Evolutionary conservation across 1,140 invertebrate genomes (phyloP).

Genomic region (Nebria ingens): DNA sequence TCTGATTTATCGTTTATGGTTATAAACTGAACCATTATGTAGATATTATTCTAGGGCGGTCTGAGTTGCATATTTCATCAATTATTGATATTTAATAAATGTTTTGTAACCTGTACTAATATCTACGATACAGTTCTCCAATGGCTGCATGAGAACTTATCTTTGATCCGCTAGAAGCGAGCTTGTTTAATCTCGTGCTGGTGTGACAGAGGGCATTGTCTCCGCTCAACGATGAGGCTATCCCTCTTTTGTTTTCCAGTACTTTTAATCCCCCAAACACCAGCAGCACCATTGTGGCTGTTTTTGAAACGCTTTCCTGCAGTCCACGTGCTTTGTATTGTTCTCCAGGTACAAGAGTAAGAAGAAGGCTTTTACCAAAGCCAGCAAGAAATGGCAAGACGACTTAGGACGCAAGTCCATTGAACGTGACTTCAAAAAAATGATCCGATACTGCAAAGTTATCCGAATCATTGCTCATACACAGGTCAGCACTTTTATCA

Average conservation of each 20-base stretch:
- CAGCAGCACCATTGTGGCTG: conserved; percentile 12
- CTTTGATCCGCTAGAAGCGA: conserved; percentile 26
- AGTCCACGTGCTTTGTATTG: conserved; percentile 21
- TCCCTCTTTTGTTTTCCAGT: conserved; percentile 31
- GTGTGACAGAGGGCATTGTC: conserved; percentile 34
- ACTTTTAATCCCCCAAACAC: conserved; percentile 9
- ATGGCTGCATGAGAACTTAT: conserved; percentile 50
- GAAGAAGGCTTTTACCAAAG: conserved; percentile 99
- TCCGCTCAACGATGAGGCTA: conserved; percentile 55
- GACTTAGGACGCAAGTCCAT: conserved; percentile 92
- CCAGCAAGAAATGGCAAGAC: conserved; percentile 98
- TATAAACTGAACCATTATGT: conserved; percentile 34
- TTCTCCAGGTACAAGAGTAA: conserved; percentile 97
- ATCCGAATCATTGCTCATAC: conserved; percentile 96
- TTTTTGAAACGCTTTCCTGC: conserved; percentile 12
- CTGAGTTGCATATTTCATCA: conserved; percentile 28
- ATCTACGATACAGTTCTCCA: conserved; percentile 46
- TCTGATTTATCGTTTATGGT: conserved; percentile 33
- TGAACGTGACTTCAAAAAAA: conserved; percentile 92
- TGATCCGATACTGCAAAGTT: conserved; percentile 96
- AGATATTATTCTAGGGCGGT: conserved; percentile 43
- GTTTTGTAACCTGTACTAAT: conserved; percentile 19
- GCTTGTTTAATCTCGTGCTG: conserved; percentile 16
- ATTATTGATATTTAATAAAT: neutral
- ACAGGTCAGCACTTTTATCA: conserved; percentile 53